Conservation (phyloP, 2,888 invertebrate genomes). For the Vandiemenella viatica region DNA sequence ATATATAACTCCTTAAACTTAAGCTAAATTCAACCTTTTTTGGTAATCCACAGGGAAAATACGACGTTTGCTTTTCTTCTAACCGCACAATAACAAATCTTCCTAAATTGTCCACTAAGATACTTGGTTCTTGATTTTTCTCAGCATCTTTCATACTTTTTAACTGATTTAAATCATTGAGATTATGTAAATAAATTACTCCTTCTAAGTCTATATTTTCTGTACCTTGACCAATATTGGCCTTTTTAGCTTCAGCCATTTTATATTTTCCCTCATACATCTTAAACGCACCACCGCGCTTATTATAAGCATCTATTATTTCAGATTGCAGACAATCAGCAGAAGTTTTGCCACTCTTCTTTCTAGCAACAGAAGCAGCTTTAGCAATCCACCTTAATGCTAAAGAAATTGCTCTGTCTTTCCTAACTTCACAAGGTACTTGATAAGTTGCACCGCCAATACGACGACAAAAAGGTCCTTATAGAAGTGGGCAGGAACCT, state of each 20-base stretch:
- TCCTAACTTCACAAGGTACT: neutral
- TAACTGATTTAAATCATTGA: neutral
- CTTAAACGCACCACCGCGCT: neutral
- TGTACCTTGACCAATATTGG: neutral
- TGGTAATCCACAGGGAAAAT: too few relatives aligned
- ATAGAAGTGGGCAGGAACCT: too few relatives aligned
- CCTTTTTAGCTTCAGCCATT: too few relatives aligned
- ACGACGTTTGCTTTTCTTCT: neutral
- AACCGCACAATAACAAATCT: neutral
- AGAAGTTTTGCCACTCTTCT: neutral
- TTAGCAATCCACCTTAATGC: neutral
- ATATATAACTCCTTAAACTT: too few relatives aligned
- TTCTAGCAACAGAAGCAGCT: neutral
- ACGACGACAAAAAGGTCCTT: too few relatives aligned
- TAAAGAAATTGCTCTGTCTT: neutral
- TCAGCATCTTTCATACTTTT: too few relatives aligned
- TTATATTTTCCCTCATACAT: neutral
- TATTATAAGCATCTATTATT: neutral
- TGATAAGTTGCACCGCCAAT: neutral
- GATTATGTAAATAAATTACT: neutral
- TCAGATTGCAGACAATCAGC: neutral
- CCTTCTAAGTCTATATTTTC: neutral
- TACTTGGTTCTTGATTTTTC: neutral
- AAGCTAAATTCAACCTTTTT: too few relatives aligned
- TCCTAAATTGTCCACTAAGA: neutral